A percentile compares a stretch with the other conserved stretches of the same genome.
Conservation (phyloP, 92 coral and sea anemone genomes). For the Heteractis magnifica region DNA sequence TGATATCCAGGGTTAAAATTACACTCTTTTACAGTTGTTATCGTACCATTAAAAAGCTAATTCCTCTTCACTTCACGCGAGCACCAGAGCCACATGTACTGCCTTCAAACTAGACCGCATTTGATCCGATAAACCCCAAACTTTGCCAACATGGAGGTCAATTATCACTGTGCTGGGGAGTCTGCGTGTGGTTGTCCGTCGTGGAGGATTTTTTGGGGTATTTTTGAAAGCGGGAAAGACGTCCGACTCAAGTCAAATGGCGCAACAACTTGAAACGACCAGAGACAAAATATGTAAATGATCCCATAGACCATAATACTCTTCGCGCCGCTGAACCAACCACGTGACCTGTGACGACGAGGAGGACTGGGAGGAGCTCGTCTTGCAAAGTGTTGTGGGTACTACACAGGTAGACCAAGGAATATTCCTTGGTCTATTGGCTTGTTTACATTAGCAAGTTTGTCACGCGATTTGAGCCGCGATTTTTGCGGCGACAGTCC, state of each 20-base stretch:
- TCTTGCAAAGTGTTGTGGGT: slow-evolving; percentile 14
- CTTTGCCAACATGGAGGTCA: slow-evolving; percentile 39
- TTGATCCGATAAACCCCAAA: slow-evolving; percentile 23
- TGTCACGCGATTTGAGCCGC: background rate
- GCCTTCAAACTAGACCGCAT: slow-evolving; percentile 50
- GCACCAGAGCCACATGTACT: slow-evolving; percentile 14
- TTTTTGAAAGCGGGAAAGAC: slow-evolving; percentile 87
- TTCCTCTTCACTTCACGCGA: slow-evolving; percentile 20
- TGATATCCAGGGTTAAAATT: slow-evolving; percentile 29
- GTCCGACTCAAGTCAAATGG: slow-evolving; percentile 64
- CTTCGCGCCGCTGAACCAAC: slow-evolving; percentile 44
- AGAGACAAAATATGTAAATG: slow-evolving; percentile 71
- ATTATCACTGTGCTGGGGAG: slow-evolving; percentile 1
- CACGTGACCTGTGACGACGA: slow-evolving; percentile 28
- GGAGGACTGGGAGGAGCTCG: slow-evolving; percentile 11
- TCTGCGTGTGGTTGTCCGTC: slow-evolving; percentile 9
- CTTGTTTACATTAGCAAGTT: too few species aligned
- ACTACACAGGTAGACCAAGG: slow-evolving; percentile 19
- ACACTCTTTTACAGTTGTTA: slow-evolving; percentile 11
- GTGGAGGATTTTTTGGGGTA: slow-evolving; percentile 33
- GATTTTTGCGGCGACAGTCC: too few species aligned
- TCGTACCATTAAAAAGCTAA: slow-evolving; percentile 36
- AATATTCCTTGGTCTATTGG: background rate
- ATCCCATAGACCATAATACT: slow-evolving; percentile 77
- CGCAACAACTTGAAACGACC: slow-evolving; percentile 58